Conservation (phyloP, 2,888 invertebrate genomes). For the Eupithecia pulchellata region DNA sequence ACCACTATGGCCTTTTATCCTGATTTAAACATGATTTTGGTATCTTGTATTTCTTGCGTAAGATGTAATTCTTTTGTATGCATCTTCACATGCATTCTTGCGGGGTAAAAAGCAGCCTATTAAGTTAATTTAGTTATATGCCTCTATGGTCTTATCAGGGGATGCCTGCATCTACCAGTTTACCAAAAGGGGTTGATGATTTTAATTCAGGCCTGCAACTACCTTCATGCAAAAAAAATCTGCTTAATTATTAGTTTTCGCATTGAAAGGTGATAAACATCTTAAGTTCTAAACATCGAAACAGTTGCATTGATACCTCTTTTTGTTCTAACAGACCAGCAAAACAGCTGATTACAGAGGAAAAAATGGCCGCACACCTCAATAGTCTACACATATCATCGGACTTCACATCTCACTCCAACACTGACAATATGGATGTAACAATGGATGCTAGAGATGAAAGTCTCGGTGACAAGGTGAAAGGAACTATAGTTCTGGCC, state of each 20-base stretch:
- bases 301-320: neutral
- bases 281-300: neutral
- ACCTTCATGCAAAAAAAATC: neutral
- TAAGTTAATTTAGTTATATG: too few relatives aligned
- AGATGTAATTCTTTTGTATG: neutral
- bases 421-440: conserved; percentile 60
- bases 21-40: neutral
- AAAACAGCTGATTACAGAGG: conserved; percentile 93
- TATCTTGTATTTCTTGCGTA: neutral
- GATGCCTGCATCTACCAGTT: too few relatives aligned
- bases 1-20: neutral
- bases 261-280: neutral
- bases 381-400: conserved; percentile 90
- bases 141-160: too few relatives aligned
- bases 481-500: conserved; percentile 87
- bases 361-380: conserved; percentile 93
- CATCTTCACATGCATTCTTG: neutral
- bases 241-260: neutral
- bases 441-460: conserved; percentile 55
- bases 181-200: too few relatives aligned
- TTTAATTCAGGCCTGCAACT: neutral
- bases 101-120: neutral
- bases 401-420: conserved; percentile 69
- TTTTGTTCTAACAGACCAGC: conserved; percentile 71
- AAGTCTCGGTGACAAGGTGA: conserved; percentile 60